phyloP scores from a whole-genome alignment of 2,113 vertebrate species.

The Vidua macroura region DNA sequence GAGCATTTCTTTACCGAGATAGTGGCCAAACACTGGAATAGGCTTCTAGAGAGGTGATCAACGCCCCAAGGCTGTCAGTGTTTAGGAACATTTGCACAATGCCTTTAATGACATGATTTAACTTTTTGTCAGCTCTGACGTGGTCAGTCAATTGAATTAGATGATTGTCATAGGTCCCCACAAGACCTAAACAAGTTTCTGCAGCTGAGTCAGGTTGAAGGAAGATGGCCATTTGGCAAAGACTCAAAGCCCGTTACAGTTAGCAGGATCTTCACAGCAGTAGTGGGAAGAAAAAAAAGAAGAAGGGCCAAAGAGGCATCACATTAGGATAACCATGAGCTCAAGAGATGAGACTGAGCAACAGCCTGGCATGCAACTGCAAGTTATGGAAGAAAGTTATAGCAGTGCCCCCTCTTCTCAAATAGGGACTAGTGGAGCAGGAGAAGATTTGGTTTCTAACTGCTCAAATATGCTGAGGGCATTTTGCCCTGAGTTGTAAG shows the following conservation, averaged over 20 bases:
- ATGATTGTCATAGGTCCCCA: background rate
- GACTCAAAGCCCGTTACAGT: background rate
- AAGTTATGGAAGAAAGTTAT: background rate
- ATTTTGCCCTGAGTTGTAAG: background rate
- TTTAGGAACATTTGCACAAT: background rate
- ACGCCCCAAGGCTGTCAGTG: background rate
- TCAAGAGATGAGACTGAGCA: background rate
- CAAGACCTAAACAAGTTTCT: background rate
- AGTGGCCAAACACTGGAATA: background rate
- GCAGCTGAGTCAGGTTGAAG: background rate
- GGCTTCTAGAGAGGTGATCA: background rate
- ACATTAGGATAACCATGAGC: background rate
- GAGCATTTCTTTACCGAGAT: background rate
- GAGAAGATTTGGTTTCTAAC: background rate
- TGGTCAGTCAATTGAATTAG: background rate
- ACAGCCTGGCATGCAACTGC: background rate
- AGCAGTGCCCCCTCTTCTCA: background rate
- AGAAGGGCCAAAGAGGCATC: background rate
- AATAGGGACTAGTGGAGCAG: background rate
- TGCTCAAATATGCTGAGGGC: background rate
- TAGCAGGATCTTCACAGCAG: background rate
- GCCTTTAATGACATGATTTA: background rate
- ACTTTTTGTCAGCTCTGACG: background rate
- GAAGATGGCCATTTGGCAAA: background rate
- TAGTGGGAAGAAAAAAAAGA: background rate